A percentile compares a stretch with the other conserved stretches of the same genome.
Conservation (phyloP, 2,888 invertebrate genomes). For the Sinodicranocentrus sp. region DNA sequence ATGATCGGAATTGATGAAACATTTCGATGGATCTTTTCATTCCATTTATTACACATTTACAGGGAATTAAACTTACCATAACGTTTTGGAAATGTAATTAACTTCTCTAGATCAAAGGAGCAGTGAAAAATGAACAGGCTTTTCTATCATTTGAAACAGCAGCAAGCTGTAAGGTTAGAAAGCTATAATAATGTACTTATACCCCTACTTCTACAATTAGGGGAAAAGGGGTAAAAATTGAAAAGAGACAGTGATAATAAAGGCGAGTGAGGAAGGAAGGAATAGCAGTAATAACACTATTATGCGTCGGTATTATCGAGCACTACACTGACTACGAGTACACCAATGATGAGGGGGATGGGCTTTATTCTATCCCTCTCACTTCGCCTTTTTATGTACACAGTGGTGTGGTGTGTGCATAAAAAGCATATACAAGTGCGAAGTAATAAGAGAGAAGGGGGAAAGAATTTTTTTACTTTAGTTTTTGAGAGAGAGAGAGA, state of each 20-base stretch:
- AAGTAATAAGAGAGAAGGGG: neutral
- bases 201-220: neutral
- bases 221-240: neutral
- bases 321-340: neutral
- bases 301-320: slow-evolving; percentile 9
- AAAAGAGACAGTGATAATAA: neutral
- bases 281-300: slow-evolving; percentile 15
- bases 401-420: neutral
- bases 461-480: neutral
- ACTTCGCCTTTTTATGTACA: neutral
- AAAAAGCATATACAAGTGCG: neutral
- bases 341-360: slow-evolving; percentile 40
- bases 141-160: no score
- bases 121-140: neutral
- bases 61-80: no score
- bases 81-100: slow-evolving; percentile 6
- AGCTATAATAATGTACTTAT: no score
- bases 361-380: slow-evolving; percentile 21
- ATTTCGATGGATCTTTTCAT: no score
- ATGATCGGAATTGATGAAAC: no score
- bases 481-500: slow-evolving; percentile 21
- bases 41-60: no score
- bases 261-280: slow-evolving; percentile 16
- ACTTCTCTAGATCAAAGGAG: slow-evolving; percentile 5
- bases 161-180: no score